These are phyloP conservation scores for Hydrozoanthus tunicans DNA, from an alignment of 64 coral and sea anemone species.

Conservation along the genomic window DNA sequence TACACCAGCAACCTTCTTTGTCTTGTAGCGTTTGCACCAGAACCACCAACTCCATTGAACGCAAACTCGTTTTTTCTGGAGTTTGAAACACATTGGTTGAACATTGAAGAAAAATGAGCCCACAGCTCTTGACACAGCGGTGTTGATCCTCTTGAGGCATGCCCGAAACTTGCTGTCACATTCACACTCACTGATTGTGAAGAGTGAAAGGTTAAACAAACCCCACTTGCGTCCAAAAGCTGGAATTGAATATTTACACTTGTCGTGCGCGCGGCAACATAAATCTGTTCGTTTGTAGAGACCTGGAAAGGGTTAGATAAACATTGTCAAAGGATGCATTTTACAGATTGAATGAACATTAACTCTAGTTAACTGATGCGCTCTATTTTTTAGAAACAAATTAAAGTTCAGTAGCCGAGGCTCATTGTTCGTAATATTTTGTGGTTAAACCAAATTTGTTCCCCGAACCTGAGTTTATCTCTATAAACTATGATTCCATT, in stretches of 20 bases:
- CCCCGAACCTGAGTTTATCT: too few relatives aligned
- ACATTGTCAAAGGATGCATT: too few relatives aligned
- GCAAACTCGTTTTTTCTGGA: not conserved
- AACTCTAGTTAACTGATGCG: too few relatives aligned
- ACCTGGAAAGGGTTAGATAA: not conserved
- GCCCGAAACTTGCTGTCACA: not conserved
- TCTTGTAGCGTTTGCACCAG: not conserved
- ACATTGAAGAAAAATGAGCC: not conserved
- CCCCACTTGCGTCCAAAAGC: not conserved
- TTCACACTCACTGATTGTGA: not conserved
- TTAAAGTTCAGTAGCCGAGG: too few relatives aligned
- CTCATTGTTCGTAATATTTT: too few relatives aligned
- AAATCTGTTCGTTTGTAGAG: not conserved
- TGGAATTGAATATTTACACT: not conserved
- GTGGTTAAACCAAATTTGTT: too few relatives aligned
- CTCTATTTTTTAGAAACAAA: too few relatives aligned
- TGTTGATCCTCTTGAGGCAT: not conserved
- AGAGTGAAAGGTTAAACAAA: not conserved
- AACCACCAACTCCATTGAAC: not conserved
- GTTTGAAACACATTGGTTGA: not conserved
- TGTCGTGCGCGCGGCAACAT: not conserved
- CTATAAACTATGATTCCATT: too few relatives aligned
- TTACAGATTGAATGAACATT: too few relatives aligned
- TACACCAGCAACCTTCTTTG: not conserved
- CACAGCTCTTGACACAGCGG: not conserved